phyloP scores from a whole-genome alignment of 1,140 invertebrate species.

The Dermatophagoides farinae region DNA sequence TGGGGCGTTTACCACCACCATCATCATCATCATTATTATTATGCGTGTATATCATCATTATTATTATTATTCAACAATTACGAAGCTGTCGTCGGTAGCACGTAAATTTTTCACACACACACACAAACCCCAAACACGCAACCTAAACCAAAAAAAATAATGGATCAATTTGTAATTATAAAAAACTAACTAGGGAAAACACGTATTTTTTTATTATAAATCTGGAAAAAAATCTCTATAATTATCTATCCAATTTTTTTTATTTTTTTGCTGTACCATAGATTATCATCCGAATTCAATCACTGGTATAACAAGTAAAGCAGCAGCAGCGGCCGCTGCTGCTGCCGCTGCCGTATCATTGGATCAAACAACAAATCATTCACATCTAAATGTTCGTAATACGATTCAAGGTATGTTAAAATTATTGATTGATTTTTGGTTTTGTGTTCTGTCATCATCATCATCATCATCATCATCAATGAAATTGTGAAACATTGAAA shows the following conservation, averaged over 20 bases:
- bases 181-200: not conserved
- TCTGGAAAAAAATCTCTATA: not conserved
- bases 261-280: not conserved
- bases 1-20: too few species aligned
- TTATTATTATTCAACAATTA: too few species aligned
- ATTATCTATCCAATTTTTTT: not conserved
- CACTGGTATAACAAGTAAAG: not conserved
- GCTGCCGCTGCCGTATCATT: not conserved
- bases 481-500: too few species aligned
- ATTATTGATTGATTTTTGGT: not conserved
- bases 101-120: too few species aligned
- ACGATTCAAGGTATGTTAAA: constrained; percentile 5
- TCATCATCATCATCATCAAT: too few species aligned
- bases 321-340: not conserved
- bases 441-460: too few species aligned
- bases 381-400: constrained; percentile 8
- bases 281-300: constrained; percentile 2
- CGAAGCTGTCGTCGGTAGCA: too few species aligned
- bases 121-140: too few species aligned
- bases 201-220: too few species aligned
- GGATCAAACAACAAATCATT: constrained; percentile 3
- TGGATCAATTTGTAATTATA: not conserved
- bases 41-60: too few species aligned
- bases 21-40: too few species aligned
- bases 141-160: too few species aligned